phyloP scores from a whole-genome alignment of 2,888 invertebrate genomes.

The Bombyx huttoni region DNA sequence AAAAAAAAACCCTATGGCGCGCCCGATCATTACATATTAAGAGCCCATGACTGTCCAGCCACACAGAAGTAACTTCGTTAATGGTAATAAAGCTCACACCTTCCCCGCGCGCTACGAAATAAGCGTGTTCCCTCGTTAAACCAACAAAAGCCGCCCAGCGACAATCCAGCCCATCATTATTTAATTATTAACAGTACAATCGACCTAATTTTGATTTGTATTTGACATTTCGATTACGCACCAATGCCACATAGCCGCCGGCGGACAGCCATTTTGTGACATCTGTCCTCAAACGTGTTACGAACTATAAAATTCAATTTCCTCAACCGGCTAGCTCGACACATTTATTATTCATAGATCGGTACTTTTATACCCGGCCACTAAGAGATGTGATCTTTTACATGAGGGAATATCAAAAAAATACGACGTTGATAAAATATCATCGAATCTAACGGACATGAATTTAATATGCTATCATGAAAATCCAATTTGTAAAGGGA shows the following conservation, averaged over 20 bases:
- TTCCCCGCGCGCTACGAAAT: conserved; percentile 32
- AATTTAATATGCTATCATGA: conserved; percentile 48
- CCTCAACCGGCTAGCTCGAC: conserved; percentile 67
- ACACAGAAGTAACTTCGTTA: conserved; percentile 68
- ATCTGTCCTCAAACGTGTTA: conserved; percentile 70
- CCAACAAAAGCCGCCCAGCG: conserved; percentile 35
- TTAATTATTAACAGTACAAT: conserved; percentile 71
- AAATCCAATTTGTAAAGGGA: conserved; percentile 36
- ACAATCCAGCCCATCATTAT: conserved; percentile 47
- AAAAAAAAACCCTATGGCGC: background rate
- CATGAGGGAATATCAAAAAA: conserved; percentile 66
- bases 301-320: conserved; percentile 73
- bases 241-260: conserved; percentile 48
- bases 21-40: background rate
- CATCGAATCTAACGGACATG: conserved; percentile 45
- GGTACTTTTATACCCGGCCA: conserved; percentile 63
- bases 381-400: conserved; percentile 71
- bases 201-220: conserved; percentile 72
- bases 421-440: conserved; percentile 47
- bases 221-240: conserved; percentile 68
- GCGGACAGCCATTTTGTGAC: conserved; percentile 64
- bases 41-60: conserved; percentile 64
- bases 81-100: conserved; percentile 61
- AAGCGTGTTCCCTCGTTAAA: conserved; percentile 29
- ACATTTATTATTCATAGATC: conserved; percentile 71